Percentiles rank a stretch among this genome's conserved stretches.
These are phyloP conservation scores for Glareola pratincola DNA, from an alignment of 2,113 vertebrate genomes.

Conservation along the genomic window DNA sequence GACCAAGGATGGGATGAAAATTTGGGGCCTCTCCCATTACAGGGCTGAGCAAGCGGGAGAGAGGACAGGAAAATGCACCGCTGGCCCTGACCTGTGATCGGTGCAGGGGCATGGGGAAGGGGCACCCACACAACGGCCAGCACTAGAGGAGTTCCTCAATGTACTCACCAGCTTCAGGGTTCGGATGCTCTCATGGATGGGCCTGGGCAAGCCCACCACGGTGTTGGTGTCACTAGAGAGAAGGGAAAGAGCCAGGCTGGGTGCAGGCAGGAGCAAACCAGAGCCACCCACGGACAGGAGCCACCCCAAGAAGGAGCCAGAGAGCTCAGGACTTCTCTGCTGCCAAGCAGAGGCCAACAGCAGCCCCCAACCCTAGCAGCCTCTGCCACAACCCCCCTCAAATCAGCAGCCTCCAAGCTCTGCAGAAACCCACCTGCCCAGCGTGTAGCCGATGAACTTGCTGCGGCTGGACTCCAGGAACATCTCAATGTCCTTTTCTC, in stretches of 20 bases:
- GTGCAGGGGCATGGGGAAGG: neutral
- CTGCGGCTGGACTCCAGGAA: slow-evolving; percentile 97
- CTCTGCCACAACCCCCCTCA: rapidly evolving
- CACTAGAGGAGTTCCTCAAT: neutral
- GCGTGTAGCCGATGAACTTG: slow-evolving; percentile 97
- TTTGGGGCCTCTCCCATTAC: neutral
- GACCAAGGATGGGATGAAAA: neutral
- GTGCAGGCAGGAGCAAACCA: neutral
- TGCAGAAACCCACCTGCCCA: slow-evolving; percentile 84
- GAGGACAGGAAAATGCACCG: neutral
- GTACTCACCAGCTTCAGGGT: slow-evolving; percentile 91
- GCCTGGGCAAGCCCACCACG: slow-evolving; percentile 92
- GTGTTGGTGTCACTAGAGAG: slow-evolving; percentile 90
- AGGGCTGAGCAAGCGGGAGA: neutral
- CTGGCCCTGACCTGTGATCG: neutral
- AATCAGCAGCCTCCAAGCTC: rapidly evolving
- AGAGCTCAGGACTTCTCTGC: neutral
- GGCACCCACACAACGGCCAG: neutral
- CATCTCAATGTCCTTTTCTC: slow-evolving; percentile 97
- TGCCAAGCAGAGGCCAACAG: rapidly evolving
- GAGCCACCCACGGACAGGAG: neutral
- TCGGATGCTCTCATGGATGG: slow-evolving; percentile 97
- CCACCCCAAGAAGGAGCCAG: neutral
- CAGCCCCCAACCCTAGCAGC: neutral
- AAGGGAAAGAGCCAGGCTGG: slow-evolving; percentile 23